These are phyloP conservation scores for Garra rufa DNA, from an alignment of 2,113 vertebrate species.

Conservation along the genomic window DNA sequence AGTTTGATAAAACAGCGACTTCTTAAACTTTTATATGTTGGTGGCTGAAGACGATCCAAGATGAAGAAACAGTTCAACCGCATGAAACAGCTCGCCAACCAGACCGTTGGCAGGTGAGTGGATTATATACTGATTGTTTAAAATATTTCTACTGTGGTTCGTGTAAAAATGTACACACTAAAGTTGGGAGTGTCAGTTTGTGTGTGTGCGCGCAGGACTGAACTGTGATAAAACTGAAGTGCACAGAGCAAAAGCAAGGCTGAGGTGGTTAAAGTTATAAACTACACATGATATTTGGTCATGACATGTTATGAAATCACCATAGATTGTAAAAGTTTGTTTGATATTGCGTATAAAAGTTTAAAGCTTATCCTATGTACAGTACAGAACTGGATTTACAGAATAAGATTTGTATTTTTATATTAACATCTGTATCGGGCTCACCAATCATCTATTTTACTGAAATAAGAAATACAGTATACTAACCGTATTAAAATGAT, in stretches of 20 bases:
- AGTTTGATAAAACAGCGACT: conserved; percentile 55
- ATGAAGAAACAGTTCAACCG: conserved; percentile 99
- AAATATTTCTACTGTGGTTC: background rate
- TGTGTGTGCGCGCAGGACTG: background rate
- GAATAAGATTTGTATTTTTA: background rate
- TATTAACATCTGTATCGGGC: background rate
- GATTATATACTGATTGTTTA: background rate
- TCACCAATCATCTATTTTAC: background rate
- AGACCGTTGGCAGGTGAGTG: conserved; percentile 91
- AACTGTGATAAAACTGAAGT: background rate
- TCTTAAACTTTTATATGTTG: conserved; percentile 50
- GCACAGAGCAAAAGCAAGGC: background rate
- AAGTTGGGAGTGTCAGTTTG: conserved; percentile 31
- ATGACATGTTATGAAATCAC: background rate
- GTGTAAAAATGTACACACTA: background rate
- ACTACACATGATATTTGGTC: background rate
- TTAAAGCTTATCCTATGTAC: background rate
- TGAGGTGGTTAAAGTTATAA: background rate
- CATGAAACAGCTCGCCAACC: conserved; percentile 94
- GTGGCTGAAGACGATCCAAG: conserved; percentile 1
- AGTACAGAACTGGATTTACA: background rate
- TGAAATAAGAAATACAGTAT: background rate
- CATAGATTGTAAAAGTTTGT: background rate
- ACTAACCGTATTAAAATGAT: background rate
- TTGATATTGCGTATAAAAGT: background rate